Evolutionary conservation across 37 sponge, comb jelly and placozoan genomes (phyloP).

Genomic region (Agelas oroides): DNA sequence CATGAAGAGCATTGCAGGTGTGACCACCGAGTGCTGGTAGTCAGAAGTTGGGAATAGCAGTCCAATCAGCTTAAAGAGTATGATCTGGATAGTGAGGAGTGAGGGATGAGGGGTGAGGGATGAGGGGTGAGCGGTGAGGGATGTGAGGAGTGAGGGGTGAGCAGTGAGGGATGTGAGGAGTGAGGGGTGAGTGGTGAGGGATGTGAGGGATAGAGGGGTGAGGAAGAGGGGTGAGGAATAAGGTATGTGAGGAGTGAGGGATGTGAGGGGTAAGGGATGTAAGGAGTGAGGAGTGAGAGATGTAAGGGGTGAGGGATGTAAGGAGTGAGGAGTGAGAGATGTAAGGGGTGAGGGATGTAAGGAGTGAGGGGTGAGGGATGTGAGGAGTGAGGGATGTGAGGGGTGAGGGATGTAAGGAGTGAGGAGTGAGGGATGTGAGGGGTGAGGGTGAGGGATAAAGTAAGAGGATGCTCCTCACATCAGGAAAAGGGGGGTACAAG

Average conservation of each 20-base stretch:
- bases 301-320: slow-evolving; percentile 30
- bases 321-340: background rate
- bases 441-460: background rate
- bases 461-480: slow-evolving; percentile 16
- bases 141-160: background rate
- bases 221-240: background rate
- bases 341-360: too few species aligned
- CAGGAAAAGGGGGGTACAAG: slow-evolving; percentile 19
- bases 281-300: background rate
- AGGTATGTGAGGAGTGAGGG: too few species aligned
- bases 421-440: background rate
- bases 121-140: background rate
- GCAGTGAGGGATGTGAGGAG: background rate
- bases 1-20: slow-evolving; percentile 72
- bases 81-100: slow-evolving; percentile 39
- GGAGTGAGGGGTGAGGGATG: background rate
- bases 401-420: background rate
- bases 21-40: slow-evolving; percentile 73
- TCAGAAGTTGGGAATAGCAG: slow-evolving; percentile 83
- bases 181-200: background rate
- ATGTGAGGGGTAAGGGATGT: background rate
- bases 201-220: background rate
- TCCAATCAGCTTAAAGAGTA: slow-evolving; percentile 68
- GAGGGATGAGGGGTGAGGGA: background rate
- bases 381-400: background rate